phyloP scores from a whole-genome alignment of 1,140 invertebrate species.

The Drosophila punjabiensis region DNA sequence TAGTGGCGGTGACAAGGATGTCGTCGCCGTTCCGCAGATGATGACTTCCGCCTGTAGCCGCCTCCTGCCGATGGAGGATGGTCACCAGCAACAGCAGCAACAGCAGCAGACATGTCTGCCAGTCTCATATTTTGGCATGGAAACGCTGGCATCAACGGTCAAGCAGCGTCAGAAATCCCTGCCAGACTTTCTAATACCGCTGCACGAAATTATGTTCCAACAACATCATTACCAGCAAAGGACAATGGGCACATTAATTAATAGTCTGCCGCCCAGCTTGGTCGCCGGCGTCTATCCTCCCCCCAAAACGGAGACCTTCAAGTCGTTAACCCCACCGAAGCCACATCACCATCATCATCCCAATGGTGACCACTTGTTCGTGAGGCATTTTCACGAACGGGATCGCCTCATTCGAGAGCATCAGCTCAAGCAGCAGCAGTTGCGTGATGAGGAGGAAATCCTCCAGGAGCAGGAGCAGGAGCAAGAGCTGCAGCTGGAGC shows the following conservation, averaged over 20 bases:
- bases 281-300: slow-evolving; percentile 34
- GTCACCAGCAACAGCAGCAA: not conserved
- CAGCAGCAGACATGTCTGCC: slow-evolving; percentile 69
- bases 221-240: slow-evolving; percentile 60
- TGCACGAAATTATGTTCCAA: slow-evolving; percentile 80
- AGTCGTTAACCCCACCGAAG: slow-evolving; percentile 74
- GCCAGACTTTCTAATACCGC: slow-evolving; percentile 77
- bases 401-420: slow-evolving; percentile 84
- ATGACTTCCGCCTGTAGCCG: slow-evolving; percentile 41
- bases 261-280: slow-evolving; percentile 66
- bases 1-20: slow-evolving; percentile 43
- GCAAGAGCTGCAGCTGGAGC: slow-evolving; percentile 14
- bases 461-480: slow-evolving; percentile 45
- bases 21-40: slow-evolving; percentile 33
- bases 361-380: slow-evolving; percentile 77
- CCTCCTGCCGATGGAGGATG: slow-evolving; percentile 1
- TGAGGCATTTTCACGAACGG: slow-evolving; percentile 82
- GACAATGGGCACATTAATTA: slow-evolving; percentile 77
- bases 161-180: slow-evolving; percentile 71
- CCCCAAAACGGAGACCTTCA: slow-evolving; percentile 63
- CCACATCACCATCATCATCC: slow-evolving; percentile 36
- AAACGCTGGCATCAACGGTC: slow-evolving; percentile 56
- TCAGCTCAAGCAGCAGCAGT: slow-evolving; percentile 78
- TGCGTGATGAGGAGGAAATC: slow-evolving; percentile 64
- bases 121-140: slow-evolving; percentile 66